Conservation (phyloP, 2,888 invertebrate species). For the Temnothorax rugatulus region DNA sequence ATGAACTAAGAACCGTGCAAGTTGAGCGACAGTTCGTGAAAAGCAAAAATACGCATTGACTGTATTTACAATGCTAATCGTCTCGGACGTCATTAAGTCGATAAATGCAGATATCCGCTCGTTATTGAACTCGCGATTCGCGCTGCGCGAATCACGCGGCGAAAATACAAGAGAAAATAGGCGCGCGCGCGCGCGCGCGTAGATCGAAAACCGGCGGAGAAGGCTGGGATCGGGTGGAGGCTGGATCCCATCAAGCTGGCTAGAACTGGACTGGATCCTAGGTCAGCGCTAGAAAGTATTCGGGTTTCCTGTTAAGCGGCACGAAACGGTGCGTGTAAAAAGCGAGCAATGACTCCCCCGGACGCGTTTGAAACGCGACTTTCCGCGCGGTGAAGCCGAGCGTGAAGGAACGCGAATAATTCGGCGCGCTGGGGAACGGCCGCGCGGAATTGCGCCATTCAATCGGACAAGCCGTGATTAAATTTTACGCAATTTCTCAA, state of each 20-base stretch:
- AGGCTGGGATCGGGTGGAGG: background rate
- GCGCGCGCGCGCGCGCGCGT: background rate
- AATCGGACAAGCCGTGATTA: background rate
- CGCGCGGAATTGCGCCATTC: constrained; percentile 8
- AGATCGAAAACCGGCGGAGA: constrained; percentile 17
- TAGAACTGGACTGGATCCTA: constrained; percentile 43
- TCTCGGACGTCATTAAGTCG: background rate
- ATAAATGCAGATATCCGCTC: background rate
- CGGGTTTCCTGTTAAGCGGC: constrained; percentile 68
- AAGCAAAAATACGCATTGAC: background rate
- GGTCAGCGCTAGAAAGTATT: constrained; percentile 78
- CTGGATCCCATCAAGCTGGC: constrained; percentile 21
- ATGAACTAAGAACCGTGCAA: background rate
- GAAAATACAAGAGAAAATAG: background rate
- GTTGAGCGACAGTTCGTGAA: background rate
- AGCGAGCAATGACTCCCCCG: constrained; percentile 65
- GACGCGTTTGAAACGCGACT: constrained; percentile 20
- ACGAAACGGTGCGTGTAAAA: constrained; percentile 75
- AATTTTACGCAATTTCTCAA: background rate
- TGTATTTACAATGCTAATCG: background rate
- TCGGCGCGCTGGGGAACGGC: constrained; percentile 1
- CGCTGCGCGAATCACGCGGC: background rate
- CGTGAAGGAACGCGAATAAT: constrained; percentile 45
- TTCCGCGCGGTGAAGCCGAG: constrained; percentile 47
- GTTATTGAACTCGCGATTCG: background rate